Base-by-base conservation (phyloP, 2,888 invertebrate genomes). In the Galerucella calmariensis region DNA sequence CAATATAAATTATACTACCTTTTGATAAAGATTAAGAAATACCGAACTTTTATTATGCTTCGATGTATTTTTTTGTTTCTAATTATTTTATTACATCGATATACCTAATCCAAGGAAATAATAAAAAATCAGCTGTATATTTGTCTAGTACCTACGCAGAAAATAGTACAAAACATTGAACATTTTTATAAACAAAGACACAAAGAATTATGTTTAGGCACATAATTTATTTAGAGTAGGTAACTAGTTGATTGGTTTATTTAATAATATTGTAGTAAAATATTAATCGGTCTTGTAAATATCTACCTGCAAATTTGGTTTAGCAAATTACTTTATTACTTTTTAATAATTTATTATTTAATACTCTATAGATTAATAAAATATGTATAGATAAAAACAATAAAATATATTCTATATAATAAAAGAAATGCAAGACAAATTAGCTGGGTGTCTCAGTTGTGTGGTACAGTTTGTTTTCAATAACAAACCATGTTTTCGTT, bases 11-110 rank as follows among this genome's bases (percentile, higher is more conserved):
- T 51, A n/a, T n/a, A 51, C n/a, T 14, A 51, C 51, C 51, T 51
- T 48, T 51, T 51, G 51, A 51, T 51, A 51, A 51, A n/a, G 51
- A 51, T 51, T 51, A n/a, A 51, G 51, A 51, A 51, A n/a, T n/a
- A 51, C n/a, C 51, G 51, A 51, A n/a, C 0, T 5, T n/a, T 51
- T 51, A 51, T n/a, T n/a, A 51, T 51, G 8, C 35, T 8, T 8
- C 11, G 4, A 8, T 1, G 51, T 16, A 51, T 51, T 51, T 51
- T n/a, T 51, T 51, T 51, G 14, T 14, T 51, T 2, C n/a, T 51
- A 51, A 51, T 51, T 51, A 51, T n/a, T 51, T 51, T 51, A 51
- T 51, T 51, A n/a, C 6, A 14, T 51, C 51, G 51, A 51, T 48
- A 48, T 48, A 14, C 8, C 35, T 8, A 41, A 6, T 48, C 12